phyloP scores from a whole-genome alignment of 2,113 vertebrate species.

The Cephalopholis sonnerati region DNA sequence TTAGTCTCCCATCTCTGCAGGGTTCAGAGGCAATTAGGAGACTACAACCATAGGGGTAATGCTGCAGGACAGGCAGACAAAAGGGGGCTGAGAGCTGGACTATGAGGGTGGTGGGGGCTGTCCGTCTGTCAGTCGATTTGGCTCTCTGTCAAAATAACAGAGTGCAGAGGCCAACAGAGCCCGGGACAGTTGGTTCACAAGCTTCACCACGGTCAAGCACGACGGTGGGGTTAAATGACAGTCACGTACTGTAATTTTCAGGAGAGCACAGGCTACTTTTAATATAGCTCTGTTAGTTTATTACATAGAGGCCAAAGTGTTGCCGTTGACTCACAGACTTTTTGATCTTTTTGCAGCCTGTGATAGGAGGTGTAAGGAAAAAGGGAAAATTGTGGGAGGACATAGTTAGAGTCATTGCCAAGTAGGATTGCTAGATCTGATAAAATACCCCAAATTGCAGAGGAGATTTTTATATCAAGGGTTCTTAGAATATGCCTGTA shows the following conservation, averaged over 20 bases:
- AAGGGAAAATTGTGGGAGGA: not conserved
- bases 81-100: slow-evolving; percentile 67
- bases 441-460: not conserved
- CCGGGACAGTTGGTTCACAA: slow-evolving; percentile 42
- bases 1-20: slow-evolving; percentile 69
- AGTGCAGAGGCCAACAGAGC: slow-evolving; percentile 44
- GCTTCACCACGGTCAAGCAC: slow-evolving; percentile 36
- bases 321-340: not conserved
- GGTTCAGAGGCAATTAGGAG: slow-evolving; percentile 82
- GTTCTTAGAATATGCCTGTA: not conserved
- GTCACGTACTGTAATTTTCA: not conserved
- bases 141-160: slow-evolving; percentile 72
- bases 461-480: not conserved
- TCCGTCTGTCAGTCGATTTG: slow-evolving; percentile 72
- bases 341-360: slow-evolving; percentile 10
- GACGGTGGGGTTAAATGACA: slow-evolving; percentile 28
- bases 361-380: not conserved
- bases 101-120: slow-evolving; percentile 57
- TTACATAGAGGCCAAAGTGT: not conserved
- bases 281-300: not conserved
- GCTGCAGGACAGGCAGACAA: slow-evolving; percentile 83
- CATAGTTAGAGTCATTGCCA: not conserved
- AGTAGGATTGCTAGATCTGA: not conserved
- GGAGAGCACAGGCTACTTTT: not conserved
- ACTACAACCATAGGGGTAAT: slow-evolving; percentile 79